Conservation (phyloP, 2,888 invertebrate species). For the Polymixis lichenea region DNA sequence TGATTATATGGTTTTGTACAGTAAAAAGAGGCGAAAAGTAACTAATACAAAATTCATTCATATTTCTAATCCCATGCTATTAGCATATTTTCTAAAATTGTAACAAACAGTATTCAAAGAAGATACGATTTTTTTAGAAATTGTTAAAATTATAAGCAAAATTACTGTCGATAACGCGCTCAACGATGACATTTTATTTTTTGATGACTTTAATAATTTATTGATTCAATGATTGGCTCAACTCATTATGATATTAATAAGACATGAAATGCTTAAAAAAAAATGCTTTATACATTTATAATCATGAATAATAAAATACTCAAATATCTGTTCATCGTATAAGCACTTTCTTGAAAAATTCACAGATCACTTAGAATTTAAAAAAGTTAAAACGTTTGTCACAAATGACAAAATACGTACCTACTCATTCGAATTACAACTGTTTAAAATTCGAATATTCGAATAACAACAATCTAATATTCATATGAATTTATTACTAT, state of each 20-base stretch:
- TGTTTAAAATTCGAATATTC: constrained; percentile 14
- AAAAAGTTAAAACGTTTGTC: constrained; percentile 10
- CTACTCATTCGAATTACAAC: background rate
- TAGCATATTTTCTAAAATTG: constrained; percentile 6
- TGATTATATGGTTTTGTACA: constrained; percentile 60
- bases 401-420: constrained; percentile 33
- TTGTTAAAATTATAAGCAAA: constrained; percentile 7
- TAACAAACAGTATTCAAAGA: constrained; percentile 48
- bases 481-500: constrained; percentile 7
- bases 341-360: constrained; percentile 59
- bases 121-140: constrained; percentile 2
- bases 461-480: constrained; percentile 5
- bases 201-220: constrained; percentile 57
- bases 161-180: constrained; percentile 41
- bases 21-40: background rate
- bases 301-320: background rate
- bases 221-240: constrained; percentile 57
- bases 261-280: background rate
- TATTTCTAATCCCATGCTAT: background rate
- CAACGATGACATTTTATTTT: constrained; percentile 60
- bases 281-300: background rate
- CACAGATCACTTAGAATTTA: constrained; percentile 25
- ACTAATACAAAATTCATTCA: background rate
- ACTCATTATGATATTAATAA: constrained; percentile 21
- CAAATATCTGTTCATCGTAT: constrained; percentile 42